Base-by-base conservation (phyloP, 2,113 vertebrate genomes). In the Alouatta palliata region DNA sequence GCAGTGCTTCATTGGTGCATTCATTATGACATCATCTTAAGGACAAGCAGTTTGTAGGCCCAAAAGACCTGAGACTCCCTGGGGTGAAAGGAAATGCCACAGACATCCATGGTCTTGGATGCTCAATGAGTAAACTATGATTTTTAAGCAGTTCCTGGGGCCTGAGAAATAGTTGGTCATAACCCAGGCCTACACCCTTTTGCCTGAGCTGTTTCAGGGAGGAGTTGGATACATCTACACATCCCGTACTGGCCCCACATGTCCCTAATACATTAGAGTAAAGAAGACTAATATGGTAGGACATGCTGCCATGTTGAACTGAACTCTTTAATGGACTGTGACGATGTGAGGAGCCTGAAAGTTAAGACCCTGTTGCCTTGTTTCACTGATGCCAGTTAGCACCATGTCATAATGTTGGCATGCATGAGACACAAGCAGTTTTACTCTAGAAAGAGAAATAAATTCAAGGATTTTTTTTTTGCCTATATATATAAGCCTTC, bases 1-100 rank as follows among this genome's bases (percentile, higher is more conserved):
- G 87, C 45, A 90, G 20, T 21, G 40, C 25, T 94, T 82, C 80
- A 85, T 64, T 3, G 11, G 23, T 92, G 40, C n/a, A 83, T 77
- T 96, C 81, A 68, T 56, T 73, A 85, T 94, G 94, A 96, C 79
- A 92, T 95, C 93, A 94, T 58, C 37, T 84, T 87, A 76, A 47
- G 37, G 70, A 58, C 17, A 35, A 91, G 86, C 45, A 95, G 77
- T 86, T 66, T 95, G 52, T 52, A 77, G 76, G 87, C 66, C 88
- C 73, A 88, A 56, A 91, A 91, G 91, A 90, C 45, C 81, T 91
- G 77, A 95, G 73, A 92, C 43, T 97, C 84, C 70, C 40, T 73
- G 56, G 87, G 58, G 43, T 35, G 20, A 91, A 95, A 23, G 90
- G 87, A 90, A 97, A 92, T 97, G 19, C 77, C 88, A 90, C 64